Evolutionary conservation across 2,797 vertebrate genomes (phyloP).

Genomic region (Clarias pachynema): DNA sequence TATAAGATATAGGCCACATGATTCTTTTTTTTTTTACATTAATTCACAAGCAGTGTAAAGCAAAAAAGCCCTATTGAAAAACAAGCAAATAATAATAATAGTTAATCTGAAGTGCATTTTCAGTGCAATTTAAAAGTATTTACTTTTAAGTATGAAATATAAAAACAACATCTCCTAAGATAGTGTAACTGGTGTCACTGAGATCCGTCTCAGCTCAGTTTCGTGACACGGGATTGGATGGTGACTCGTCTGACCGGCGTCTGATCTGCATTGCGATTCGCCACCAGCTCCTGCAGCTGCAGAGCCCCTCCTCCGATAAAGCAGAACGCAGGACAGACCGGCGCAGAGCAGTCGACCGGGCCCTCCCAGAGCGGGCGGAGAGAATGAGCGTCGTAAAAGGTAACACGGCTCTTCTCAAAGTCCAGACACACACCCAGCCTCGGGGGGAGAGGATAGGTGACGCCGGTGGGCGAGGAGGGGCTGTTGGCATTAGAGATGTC

Average conservation of each 20-base stretch:
- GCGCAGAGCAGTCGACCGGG: slow-evolving; percentile 91
- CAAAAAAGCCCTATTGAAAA: slow-evolving; percentile 58
- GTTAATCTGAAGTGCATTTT: slow-evolving; percentile 75
- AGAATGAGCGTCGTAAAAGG: slow-evolving; percentile 93
- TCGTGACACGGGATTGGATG: slow-evolving; percentile 76
- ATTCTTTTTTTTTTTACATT: slow-evolving; percentile 15
- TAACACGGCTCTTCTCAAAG: slow-evolving; percentile 91
- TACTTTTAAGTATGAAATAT: slow-evolving; percentile 70
- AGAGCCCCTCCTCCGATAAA: slow-evolving; percentile 94
- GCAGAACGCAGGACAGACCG: slow-evolving; percentile 93
- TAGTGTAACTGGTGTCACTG: slow-evolving; percentile 51
- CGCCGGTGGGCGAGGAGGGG: slow-evolving; percentile 74
- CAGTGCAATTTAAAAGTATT: slow-evolving; percentile 72
- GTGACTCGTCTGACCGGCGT: slow-evolving; percentile 78
- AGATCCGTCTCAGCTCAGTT: slow-evolving; percentile 48
- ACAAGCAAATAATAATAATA: slow-evolving; percentile 58
- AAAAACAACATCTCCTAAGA: slow-evolving; percentile 73
- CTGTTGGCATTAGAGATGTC: slow-evolving; percentile 72
- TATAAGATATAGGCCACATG: slow-evolving; percentile 31
- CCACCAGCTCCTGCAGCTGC: slow-evolving; percentile 93
- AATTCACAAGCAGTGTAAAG: slow-evolving; percentile 22
- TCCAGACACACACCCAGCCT: slow-evolving; percentile 93
- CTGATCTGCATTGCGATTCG: slow-evolving; percentile 80
- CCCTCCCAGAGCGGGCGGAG: slow-evolving; percentile 92
- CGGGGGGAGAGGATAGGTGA: slow-evolving; percentile 83